These are phyloP conservation scores for Cyphotilapia sp. DNA, from an alignment of 2,113 vertebrate species.

Conservation along the genomic window DNA sequence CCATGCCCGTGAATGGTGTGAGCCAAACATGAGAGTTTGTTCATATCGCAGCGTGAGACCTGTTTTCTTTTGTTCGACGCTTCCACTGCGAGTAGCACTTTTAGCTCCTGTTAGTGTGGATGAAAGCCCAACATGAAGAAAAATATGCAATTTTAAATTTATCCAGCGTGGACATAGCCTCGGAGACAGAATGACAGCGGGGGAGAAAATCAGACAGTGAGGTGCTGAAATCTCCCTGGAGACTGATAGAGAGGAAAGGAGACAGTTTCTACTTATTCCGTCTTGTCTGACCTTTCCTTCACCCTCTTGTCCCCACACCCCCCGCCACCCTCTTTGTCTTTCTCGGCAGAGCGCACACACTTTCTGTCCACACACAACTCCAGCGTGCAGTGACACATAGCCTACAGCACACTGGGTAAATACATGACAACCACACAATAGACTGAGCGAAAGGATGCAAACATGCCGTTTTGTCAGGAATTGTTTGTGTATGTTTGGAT, in stretches of 20 bases:
- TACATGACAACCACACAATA: background rate
- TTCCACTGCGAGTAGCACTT: background rate
- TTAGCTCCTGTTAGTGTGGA: background rate
- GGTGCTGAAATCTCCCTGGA: conserved; percentile 10
- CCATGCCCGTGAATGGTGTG: background rate
- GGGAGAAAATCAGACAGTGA: conserved; percentile 9
- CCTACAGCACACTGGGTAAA: conserved; percentile 1
- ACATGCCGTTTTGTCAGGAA: background rate
- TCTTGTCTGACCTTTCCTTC: conserved; percentile 28
- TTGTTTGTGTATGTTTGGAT: conserved; percentile 8
- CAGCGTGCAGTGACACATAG: background rate
- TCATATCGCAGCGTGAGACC: background rate
- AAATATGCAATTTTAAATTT: background rate
- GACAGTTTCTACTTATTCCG: conserved; percentile 8
- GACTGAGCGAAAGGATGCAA: background rate
- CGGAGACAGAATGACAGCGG: background rate
- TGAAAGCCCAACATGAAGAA: background rate
- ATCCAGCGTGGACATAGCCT: background rate
- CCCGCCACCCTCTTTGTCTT: background rate
- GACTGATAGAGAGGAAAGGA: background rate
- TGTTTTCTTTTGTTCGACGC: background rate
- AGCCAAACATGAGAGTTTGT: background rate
- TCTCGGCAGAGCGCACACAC: background rate
- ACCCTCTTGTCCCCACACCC: background rate
- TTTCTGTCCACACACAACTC: background rate